Conservation (phyloP, 2,113 vertebrate species). For the Uria aalge region DNA sequence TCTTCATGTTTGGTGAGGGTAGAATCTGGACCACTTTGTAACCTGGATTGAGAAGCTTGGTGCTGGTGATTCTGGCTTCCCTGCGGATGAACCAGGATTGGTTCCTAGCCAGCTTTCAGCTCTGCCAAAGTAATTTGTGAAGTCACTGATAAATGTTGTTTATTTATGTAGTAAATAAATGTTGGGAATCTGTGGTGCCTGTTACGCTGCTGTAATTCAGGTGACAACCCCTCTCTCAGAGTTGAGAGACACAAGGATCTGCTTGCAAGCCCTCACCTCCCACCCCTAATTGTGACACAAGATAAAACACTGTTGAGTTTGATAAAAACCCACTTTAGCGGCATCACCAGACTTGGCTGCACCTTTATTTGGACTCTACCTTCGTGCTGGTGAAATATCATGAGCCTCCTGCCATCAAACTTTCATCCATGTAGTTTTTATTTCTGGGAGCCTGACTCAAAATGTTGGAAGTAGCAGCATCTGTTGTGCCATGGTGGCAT, state of each 20-base stretch:
- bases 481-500: neutral
- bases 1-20: neutral
- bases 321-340: neutral
- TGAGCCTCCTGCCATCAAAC: neutral
- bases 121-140: conserved; percentile 27
- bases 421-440: neutral
- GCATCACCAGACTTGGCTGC: neutral
- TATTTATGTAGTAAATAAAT: conserved; percentile 52
- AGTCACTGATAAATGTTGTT: neutral
- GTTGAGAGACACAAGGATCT: neutral
- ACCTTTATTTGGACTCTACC: neutral
- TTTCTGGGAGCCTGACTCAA: neutral
- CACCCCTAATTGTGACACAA: too few relatives aligned
- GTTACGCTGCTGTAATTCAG: neutral
- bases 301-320: neutral
- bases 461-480: neutral
- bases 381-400: fast-evolving
- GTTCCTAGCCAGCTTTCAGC: conserved; percentile 7
- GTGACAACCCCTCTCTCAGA: neutral
- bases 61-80: neutral
- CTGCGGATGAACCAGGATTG: neutral
- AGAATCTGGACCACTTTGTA: neutral
- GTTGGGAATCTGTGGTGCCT: neutral
- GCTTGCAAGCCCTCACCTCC: neutral
- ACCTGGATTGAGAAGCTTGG: fast-evolving